Evolutionary conservation across 64 coral and sea anemone species (phyloP), one percentile per base, ranked within the genome.

Genomic region (Montipora sp.): DNA sequence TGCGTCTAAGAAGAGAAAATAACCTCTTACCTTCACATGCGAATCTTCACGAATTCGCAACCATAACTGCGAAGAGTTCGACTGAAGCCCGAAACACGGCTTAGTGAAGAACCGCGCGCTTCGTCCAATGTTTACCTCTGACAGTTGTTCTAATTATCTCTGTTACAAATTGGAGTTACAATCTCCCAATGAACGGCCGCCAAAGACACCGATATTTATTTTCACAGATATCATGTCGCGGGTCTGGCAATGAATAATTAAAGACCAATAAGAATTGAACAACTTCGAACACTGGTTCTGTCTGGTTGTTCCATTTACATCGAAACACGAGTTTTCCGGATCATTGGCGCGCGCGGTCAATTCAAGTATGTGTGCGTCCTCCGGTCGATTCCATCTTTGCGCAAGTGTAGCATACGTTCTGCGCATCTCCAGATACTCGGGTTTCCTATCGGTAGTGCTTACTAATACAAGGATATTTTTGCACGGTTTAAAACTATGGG

Each of bases 241-340:
- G 8, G 1, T 8, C 6, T 8, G 16, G 15, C 11, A 24, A 85
- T 85, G 20, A 70, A 85, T 85, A 85, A 85, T 85, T 85, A 4
- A 85, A 16, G 8, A 3, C 6, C 13, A 18, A 61, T 55, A 19
- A 19, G 47, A 85, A 71, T 71, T 67, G 65, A 47, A 47, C 58
- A 66, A 66, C 36, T 9, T 8, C 60, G 24, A 11, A 7, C 43
- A 44, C 80, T 23, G 80, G 55, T 67, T 83, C 15, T 67, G 27
- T 51, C 82, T 85, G 82, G 82, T 85, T 85, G 65, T 85, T 85
- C 82, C 50, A 71, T 50, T 85, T 49, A 45, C 47, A 7, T 48
- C 13, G 1, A 71, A 71, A 85, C 61, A 71, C n/a, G 55, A 15
- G 21, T 81, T 47, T 57, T 48, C 15, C 73, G 12, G 73, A 27